A percentile compares a stretch with the other conserved stretches of the same genome.
Evolutionary conservation across 1,140 invertebrate species (phyloP).

Genomic region (Dinoponera quadriceps): DNA sequence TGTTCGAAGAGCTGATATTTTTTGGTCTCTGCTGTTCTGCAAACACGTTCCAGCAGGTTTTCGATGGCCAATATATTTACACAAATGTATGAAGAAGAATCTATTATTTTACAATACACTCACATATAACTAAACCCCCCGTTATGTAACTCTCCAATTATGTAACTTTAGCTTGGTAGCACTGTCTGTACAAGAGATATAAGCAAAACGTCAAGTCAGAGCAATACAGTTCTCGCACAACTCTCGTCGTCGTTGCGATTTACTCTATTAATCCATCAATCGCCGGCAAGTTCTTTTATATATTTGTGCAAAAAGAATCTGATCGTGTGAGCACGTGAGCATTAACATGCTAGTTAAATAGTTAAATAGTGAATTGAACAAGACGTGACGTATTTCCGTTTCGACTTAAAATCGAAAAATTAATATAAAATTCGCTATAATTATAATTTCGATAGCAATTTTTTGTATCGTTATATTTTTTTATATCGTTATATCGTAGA

Average conservation of each 20-base stretch:
- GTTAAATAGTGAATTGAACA: slow-evolving; percentile 25
- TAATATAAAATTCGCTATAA: not conserved
- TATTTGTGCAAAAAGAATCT: not conserved
- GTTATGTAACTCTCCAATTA: too few species aligned
- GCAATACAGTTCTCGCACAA: slow-evolving; percentile 21
- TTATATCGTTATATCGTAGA: too few species aligned
- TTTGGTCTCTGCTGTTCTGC: not conserved
- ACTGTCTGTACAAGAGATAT: slow-evolving; percentile 21
- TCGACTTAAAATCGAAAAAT: not conserved
- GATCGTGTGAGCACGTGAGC: not conserved
- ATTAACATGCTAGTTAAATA: slow-evolving; percentile 5
- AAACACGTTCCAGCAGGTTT: not conserved
- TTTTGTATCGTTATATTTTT: not conserved
- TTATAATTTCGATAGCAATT: not conserved
- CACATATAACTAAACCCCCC: not conserved
- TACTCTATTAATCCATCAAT: slow-evolving; percentile 7
- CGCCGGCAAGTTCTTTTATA: not conserved
- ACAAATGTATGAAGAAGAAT: slow-evolving; percentile 13
- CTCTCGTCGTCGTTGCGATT: not conserved
- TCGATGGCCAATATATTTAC: not conserved
- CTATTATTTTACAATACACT: slow-evolving; percentile 13
- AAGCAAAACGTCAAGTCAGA: slow-evolving; percentile 14
- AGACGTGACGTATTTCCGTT: not conserved
- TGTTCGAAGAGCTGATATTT: not conserved
- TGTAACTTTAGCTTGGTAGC: not conserved